These are phyloP conservation scores for Drosophila nasuta DNA, from an alignment of 1,140 invertebrate species.

Conservation along the genomic window DNA sequence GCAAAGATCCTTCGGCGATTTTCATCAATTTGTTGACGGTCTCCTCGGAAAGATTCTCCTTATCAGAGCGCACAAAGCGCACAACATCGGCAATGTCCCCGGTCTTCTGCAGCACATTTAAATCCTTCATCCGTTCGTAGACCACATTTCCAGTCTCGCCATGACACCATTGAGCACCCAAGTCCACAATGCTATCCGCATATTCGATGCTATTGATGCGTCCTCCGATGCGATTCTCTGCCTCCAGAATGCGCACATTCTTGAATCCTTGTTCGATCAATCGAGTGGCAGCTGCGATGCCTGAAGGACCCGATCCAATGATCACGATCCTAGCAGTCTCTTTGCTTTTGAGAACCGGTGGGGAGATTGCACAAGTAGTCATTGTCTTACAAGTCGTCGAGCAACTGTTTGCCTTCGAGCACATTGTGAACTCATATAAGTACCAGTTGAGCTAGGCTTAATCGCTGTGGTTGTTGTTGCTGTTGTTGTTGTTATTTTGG, in stretches of 20 bases:
- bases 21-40: not conserved
- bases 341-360: constrained; percentile 33
- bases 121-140: constrained; percentile 87
- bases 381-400: constrained; percentile 1
- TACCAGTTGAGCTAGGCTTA: constrained; percentile 3
- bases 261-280: constrained; percentile 86
- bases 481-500: not conserved
- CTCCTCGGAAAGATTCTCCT: constrained; percentile 49
- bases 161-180: constrained; percentile 93
- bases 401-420: not conserved
- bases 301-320: constrained; percentile 87
- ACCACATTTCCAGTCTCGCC: constrained; percentile 91
- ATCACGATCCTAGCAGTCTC: constrained; percentile 85
- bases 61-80: constrained; percentile 81
- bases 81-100: constrained; percentile 60
- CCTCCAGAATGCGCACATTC: constrained; percentile 88
- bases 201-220: constrained; percentile 88
- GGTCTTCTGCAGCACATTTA: constrained; percentile 84
- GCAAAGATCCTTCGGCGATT: constrained; percentile 28
- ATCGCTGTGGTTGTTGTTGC: not conserved
- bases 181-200: constrained; percentile 88
- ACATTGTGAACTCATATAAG: not conserved
- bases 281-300: constrained; percentile 87
- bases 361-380: constrained; percentile 6
- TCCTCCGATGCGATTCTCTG: constrained; percentile 90